Evolutionary conservation across 2,113 vertebrate species (phyloP).

Genomic region (Damaliscus lunatus): DNA sequence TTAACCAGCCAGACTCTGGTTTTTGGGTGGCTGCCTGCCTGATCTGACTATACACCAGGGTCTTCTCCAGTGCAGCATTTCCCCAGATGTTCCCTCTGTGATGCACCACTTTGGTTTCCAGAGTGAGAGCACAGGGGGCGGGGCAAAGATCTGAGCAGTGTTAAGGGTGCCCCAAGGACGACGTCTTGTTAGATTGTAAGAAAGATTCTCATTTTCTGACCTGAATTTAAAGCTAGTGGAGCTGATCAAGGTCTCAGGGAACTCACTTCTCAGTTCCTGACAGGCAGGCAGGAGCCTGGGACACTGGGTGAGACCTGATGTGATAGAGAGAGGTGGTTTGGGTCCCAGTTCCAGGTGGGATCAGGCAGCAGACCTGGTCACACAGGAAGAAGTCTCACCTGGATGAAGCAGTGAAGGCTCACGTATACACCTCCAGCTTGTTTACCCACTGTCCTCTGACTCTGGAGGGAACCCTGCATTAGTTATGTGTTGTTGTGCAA

Average conservation of each 20-base stretch:
- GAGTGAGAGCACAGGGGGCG: neutral
- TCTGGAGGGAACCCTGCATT: neutral
- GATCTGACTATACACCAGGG: neutral
- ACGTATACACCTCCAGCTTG: neutral
- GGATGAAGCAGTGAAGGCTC: neutral
- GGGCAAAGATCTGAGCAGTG: neutral
- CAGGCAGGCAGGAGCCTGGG: neutral
- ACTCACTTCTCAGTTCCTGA: neutral
- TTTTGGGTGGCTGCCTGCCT: neutral
- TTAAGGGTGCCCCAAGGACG: neutral
- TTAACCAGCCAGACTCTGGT: neutral
- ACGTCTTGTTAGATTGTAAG: neutral
- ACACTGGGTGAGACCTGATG: neutral
- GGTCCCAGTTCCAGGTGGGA: neutral
- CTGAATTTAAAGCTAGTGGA: neutral
- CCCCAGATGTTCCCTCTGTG: neutral
- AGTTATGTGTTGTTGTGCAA: neutral
- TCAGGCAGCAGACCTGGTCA: neutral
- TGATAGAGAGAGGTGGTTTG: neutral
- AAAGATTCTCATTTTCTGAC: neutral
- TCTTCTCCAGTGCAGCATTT: neutral
- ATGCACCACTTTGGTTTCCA: neutral
- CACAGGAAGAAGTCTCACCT: neutral
- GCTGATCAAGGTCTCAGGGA: neutral
- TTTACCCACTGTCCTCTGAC: neutral